Evolutionary conservation across 2,113 vertebrate genomes (phyloP).

Genomic region (Psammodynastes pulverulentus): DNA sequence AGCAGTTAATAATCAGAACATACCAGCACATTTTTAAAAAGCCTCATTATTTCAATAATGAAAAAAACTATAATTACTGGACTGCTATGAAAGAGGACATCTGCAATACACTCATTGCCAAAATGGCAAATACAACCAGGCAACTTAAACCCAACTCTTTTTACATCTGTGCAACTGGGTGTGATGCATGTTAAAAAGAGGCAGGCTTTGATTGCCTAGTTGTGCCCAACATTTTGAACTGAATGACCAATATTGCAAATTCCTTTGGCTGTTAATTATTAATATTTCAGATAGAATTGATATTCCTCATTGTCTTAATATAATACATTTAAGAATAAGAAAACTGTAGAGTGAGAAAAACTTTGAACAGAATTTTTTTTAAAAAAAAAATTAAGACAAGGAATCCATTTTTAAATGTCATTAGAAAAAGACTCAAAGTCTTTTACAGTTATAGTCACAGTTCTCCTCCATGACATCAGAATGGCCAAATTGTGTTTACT

Average conservation of each 20-base stretch:
- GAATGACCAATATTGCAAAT: neutral
- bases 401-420: neutral
- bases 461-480: neutral
- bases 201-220: neutral
- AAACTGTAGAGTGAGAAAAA: neutral
- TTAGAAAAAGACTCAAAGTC: neutral
- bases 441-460: neutral
- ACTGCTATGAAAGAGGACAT: neutral
- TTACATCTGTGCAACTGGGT: neutral
- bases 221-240: neutral
- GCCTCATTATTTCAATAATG: neutral
- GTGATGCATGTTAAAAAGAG: neutral
- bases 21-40: neutral
- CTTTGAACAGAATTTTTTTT: neutral
- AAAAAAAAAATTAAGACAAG: neutral
- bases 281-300: neutral
- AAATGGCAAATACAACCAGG: neutral
- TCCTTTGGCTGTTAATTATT: neutral
- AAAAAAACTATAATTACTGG: neutral
- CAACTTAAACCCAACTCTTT: neutral
- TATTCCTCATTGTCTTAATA: neutral
- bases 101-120: neutral
- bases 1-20: neutral
- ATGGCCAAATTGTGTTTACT: neutral
- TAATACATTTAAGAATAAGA: neutral